Conservation (phyloP, 2,888 invertebrate genomes). For the Drosophila niveifrons region DNA sequence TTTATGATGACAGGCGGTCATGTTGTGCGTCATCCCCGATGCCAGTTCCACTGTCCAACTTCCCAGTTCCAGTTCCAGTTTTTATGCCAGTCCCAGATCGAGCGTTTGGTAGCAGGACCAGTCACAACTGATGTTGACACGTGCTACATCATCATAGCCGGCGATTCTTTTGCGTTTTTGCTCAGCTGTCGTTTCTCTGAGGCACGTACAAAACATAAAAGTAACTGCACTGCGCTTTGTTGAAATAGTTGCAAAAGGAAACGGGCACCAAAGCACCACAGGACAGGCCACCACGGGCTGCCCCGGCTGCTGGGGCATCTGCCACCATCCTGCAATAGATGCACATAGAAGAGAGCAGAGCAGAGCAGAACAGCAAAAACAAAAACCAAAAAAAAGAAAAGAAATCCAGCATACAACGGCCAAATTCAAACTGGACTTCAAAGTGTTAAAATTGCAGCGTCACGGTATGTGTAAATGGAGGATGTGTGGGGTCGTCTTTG, state of each 20-base stretch:
- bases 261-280: conserved; percentile 66
- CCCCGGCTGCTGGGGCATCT: conserved; percentile 13
- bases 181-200: conserved; percentile 62
- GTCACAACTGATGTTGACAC: conserved; percentile 75
- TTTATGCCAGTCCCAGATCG: background rate
- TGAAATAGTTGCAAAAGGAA: conserved; percentile 78
- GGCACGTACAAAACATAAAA: conserved; percentile 79
- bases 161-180: conserved; percentile 60
- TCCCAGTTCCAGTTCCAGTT: conserved; percentile 13
- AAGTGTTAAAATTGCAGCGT: conserved; percentile 77
- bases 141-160: conserved; percentile 79
- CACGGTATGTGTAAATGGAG: conserved; percentile 44
- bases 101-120: conserved; percentile 8
- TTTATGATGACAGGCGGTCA: conserved; percentile 78
- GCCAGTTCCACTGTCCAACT: background rate
- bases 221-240: conserved; percentile 80
- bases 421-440: conserved; percentile 76
- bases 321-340: conserved; percentile 24
- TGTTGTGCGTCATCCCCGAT: conserved; percentile 43
- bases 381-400: conserved; percentile 1
- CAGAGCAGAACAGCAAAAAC: background rate
- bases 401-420: conserved; percentile 50
- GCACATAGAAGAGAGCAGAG: conserved; percentile 23
- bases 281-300: conserved; percentile 36
- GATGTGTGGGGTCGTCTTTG: conserved; percentile 20